Evolutionary conservation across 2,113 vertebrate genomes (phyloP).

Genomic region (Cyprinodon tularosa): DNA sequence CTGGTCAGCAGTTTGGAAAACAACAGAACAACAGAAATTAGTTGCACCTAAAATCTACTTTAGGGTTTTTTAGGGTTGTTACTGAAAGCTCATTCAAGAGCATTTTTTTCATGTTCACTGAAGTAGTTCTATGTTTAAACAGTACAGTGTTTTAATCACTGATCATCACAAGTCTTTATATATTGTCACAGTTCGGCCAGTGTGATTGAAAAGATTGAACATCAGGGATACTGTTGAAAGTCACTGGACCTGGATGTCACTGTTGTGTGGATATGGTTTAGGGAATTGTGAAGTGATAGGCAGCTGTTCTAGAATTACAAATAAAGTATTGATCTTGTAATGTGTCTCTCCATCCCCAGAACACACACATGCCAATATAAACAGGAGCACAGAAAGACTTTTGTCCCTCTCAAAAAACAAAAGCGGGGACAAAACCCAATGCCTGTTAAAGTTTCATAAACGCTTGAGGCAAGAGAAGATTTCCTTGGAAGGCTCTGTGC

Average conservation of each 20-base stretch:
- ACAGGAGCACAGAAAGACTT: conserved; percentile 24
- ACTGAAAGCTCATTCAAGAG: too few species aligned
- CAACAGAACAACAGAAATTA: too few species aligned
- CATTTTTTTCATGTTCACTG: too few species aligned
- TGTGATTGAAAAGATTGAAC: not conserved
- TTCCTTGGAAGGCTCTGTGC: conserved; percentile 61
- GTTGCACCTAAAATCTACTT: too few species aligned
- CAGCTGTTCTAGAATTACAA: conserved; percentile 35
- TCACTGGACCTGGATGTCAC: not conserved
- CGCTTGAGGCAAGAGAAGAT: conserved; percentile 48
- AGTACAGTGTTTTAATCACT: not conserved
- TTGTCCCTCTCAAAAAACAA: conserved; percentile 29
- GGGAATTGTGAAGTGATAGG: conserved; percentile 20
- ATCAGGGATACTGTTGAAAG: not conserved
- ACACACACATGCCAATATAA: conserved; percentile 15
- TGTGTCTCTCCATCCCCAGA: conserved; percentile 17
- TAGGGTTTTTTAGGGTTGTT: too few species aligned
- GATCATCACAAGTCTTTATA: not conserved
- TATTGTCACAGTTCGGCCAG: not conserved
- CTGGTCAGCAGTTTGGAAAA: too few species aligned
- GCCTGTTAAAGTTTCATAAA: conserved; percentile 32
- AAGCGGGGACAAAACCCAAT: conserved; percentile 37
- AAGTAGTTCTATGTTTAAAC: too few species aligned
- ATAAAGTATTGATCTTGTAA: conserved; percentile 38
- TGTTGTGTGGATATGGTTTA: not conserved